phyloP scores from a whole-genome alignment of 2,797 vertebrate genomes.

The Heteromormyrus szaboi region DNA sequence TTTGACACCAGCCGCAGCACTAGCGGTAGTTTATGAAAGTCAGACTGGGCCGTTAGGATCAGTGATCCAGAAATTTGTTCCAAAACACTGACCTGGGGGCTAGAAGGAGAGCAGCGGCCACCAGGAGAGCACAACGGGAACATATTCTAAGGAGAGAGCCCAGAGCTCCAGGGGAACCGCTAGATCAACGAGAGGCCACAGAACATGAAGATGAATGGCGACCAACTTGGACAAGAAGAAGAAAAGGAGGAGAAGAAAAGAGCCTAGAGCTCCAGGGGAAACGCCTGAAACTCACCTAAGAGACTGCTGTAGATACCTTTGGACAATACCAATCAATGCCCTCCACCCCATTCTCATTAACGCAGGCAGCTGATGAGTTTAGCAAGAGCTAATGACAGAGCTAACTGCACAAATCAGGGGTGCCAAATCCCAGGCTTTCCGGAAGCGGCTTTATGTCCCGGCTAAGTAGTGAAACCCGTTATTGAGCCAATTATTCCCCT shows the following conservation, averaged over 20 bases:
- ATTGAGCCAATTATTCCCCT: constrained; percentile 8
- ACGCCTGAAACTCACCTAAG: background rate
- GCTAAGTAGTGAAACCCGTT: background rate
- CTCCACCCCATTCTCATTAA: background rate
- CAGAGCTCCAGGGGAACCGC: background rate
- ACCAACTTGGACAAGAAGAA: background rate
- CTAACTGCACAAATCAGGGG: background rate
- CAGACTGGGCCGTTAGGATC: background rate
- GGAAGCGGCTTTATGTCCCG: background rate
- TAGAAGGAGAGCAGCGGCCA: background rate
- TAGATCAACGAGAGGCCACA: background rate
- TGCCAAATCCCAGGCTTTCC: background rate
- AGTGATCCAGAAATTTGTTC: background rate
- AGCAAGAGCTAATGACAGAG: background rate
- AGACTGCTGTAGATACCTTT: background rate
- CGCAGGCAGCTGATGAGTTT: background rate
- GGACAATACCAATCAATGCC: background rate
- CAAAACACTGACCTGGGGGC: background rate
- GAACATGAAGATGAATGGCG: background rate
- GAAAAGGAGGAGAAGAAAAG: background rate
- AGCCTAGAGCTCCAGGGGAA: background rate
- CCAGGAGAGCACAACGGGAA: background rate
- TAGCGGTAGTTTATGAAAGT: background rate
- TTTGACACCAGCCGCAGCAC: background rate
- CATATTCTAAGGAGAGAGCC: background rate